Base-by-base conservation (phyloP, 2,888 invertebrate genomes). In the Cerastis rubricosa region DNA sequence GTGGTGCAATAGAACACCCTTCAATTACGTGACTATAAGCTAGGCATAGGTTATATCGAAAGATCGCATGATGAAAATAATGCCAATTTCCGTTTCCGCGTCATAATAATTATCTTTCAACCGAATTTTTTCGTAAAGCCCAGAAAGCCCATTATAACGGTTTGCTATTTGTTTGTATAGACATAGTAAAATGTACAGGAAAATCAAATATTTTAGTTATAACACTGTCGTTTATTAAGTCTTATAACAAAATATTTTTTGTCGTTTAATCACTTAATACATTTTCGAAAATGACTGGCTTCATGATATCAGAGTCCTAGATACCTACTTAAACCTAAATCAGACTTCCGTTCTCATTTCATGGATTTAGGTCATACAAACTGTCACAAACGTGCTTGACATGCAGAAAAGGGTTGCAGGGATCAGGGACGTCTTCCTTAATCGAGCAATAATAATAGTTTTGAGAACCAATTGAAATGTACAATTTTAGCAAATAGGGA, bases 401-500 rank as follows among this genome's bases (percentile, higher is more conserved):
- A 35, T 19, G 7, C 5, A 25, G 40, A 35, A 57, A 29, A 1
- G 8, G 2, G 0, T 75, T 43, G 17, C 29, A 68, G 12, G 35
- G 35, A 1, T 35, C n/a, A n/a, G n/a, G 14, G 2, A 14, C 2
- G 47, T 49, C 4, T 63, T 63, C 35, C 4, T 29, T 17, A 68
- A 61, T 61, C 17, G 9, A 49, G 40, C 0, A 40, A 64, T 72
- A 72, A 40, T 72, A 64, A 25, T 69, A n/a, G 2, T 57, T 57
- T 25, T 63, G 22, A 54, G 22, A 54, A 57, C 12, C n/a, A 43
- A 80, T 64, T 11, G 2, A 22, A 51, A 54, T 35, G 40, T 59
- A 51, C 25, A 35, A 59, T 35, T 74, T 54, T 75, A 19, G 29
- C 14, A 19, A 68, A 2, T 68, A 54, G 19, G 1, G 17, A 61